A percentile compares a stretch with the other conserved stretches of the same genome.
Evolutionary conservation across 1,140 invertebrate genomes (phyloP).

Genomic region (Penaeus chinensis): DNA sequence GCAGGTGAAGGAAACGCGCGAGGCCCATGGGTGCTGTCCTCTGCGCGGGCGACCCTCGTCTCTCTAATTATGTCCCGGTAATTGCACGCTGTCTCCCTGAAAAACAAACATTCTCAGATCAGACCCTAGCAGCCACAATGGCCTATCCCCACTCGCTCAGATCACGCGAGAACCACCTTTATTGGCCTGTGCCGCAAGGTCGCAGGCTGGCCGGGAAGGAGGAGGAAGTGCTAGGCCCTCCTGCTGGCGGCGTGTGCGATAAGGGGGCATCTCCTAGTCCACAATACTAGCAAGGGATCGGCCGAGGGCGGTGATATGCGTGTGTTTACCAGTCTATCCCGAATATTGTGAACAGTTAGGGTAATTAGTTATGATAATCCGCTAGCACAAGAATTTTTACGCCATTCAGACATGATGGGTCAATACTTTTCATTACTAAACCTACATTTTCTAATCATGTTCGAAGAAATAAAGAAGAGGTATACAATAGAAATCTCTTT

Average conservation of each 20-base stretch:
- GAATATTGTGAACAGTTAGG: slow-evolving; percentile 55
- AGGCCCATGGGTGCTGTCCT: slow-evolving; percentile 44
- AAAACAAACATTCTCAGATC: slow-evolving; percentile 59
- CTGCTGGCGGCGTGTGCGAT: slow-evolving; percentile 13
- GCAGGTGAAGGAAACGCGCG: slow-evolving; percentile 16
- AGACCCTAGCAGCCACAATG: background rate
- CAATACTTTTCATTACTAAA: slow-evolving; percentile 41
- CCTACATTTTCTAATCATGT: slow-evolving; percentile 51
- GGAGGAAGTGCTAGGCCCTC: background rate
- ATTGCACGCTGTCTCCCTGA: slow-evolving; percentile 57
- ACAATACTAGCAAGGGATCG: slow-evolving; percentile 46
- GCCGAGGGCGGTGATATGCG: slow-evolving; percentile 43
- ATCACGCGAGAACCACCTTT: slow-evolving; percentile 19
- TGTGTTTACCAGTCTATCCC: slow-evolving; percentile 48
- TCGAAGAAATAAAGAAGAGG: slow-evolving; percentile 29
- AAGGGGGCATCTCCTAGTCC: slow-evolving; percentile 51
- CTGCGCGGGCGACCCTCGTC: slow-evolving; percentile 43
- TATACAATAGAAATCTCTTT: slow-evolving; percentile 36
- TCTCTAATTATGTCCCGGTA: slow-evolving; percentile 56
- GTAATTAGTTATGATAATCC: slow-evolving; percentile 57
- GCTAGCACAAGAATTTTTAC: slow-evolving; percentile 44
- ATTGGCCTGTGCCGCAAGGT: background rate
- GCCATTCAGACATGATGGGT: slow-evolving; percentile 38
- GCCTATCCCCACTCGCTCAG: background rate
- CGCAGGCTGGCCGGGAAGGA: background rate